phyloP scores from a whole-genome alignment of 2,113 vertebrate genomes.

The Rynchops niger region DNA sequence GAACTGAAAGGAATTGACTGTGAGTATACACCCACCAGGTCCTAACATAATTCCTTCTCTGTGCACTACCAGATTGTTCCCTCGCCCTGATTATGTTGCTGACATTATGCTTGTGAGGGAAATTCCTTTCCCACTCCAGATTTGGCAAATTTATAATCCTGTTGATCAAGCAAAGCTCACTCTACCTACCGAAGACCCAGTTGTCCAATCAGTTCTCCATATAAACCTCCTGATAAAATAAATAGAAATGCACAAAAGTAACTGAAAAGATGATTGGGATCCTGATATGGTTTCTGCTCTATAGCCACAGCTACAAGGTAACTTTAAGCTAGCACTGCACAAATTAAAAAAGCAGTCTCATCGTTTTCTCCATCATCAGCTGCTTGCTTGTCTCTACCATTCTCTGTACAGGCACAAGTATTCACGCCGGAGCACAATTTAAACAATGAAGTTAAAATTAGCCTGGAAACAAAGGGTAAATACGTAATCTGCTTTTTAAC shows the following conservation, averaged over 20 bases:
- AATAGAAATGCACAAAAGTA: neutral
- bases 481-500: neutral
- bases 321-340: neutral
- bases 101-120: neutral
- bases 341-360: neutral
- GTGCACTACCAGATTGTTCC: neutral
- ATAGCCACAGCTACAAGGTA: neutral
- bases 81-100: constrained; percentile 4
- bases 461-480: neutral
- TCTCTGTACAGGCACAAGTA: neutral
- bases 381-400: neutral
- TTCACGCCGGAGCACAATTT: neutral
- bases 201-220: neutral
- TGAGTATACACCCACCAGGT: neutral
- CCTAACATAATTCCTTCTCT: constrained; percentile 23
- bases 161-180: constrained; percentile 28
- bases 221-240: neutral
- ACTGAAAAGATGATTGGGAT: neutral
- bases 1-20: neutral
- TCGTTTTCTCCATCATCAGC: neutral
- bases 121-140: constrained; percentile 42
- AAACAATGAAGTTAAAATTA: neutral
- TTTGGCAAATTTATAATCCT: constrained; percentile 22
- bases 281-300: neutral
- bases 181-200: neutral